Evolutionary conservation across 2,113 vertebrate species (phyloP).

Genomic region (Prunella himalayana): DNA sequence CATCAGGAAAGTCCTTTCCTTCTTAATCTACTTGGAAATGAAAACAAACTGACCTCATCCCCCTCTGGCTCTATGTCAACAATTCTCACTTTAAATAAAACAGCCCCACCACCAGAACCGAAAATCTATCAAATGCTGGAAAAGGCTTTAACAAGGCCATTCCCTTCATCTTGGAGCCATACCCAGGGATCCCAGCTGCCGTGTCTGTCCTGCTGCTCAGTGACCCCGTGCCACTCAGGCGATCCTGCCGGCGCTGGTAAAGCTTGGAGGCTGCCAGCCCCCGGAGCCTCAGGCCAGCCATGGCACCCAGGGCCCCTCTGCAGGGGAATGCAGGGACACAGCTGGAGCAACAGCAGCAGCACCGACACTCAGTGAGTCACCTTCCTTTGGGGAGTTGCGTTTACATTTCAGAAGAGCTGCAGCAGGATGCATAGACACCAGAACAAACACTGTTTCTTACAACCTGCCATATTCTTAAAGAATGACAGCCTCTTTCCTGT

Average conservation of each 20-base stretch:
- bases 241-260: slow-evolving; percentile 62
- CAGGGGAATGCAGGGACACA: background rate
- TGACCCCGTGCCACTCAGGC: slow-evolving; percentile 12
- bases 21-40: background rate
- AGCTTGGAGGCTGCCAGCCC: slow-evolving; percentile 61
- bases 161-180: slow-evolving; percentile 6
- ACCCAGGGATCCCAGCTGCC: slow-evolving; percentile 7
- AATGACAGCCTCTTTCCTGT: background rate
- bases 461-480: background rate
- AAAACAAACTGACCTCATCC: background rate
- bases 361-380: slow-evolving; percentile 7
- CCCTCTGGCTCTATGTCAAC: background rate
- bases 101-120: background rate
- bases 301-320: slow-evolving; percentile 7
- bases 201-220: background rate
- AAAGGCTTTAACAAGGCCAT: background rate
- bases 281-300: slow-evolving; percentile 55
- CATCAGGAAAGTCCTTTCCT: slow-evolving; percentile 1
- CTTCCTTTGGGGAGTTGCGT: slow-evolving; percentile 45
- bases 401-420: background rate
- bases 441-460: background rate
- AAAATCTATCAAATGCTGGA: background rate
- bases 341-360: background rate
- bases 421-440: slow-evolving; percentile 5
- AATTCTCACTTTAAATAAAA: background rate